Base-by-base conservation (phyloP, 2,888 invertebrate genomes). In the Scotopteryx bipunctaria region DNA sequence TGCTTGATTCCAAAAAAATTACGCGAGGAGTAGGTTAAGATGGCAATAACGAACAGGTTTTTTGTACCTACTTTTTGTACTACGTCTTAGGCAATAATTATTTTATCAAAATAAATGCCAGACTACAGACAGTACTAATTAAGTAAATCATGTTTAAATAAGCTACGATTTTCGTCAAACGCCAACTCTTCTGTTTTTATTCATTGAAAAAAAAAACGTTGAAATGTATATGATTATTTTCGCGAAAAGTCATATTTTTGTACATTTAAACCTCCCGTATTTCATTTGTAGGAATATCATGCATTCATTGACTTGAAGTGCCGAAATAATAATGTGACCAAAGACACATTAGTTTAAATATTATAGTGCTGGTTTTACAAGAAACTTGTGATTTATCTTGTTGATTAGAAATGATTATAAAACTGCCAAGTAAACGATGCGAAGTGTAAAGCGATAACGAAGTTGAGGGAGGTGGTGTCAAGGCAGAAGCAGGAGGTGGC, bases 371-470 rank as follows among this genome's bases (percentile, higher is more conserved):
- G 33, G 8, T 5, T 15, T 19, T 27, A 36, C 32, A 17, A 15
- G 27, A 27, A 37, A 37, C 42, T 46, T 6, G 21, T 15, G 1
- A 17, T n/a, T n/a, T 17, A 11, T 14, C 19, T 41, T 45, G 17
- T 9, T 43, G 33, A 38, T 52, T 21, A 36, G 17, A 38, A 50
- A 63, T 57, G 49, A 48, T 32, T 44, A 40, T 49, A 53, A 51
- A 58, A 50, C 40, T 53, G 35, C 21, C 47, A n/a, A 14, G 31
- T 1, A 44, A 58, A 69, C 54, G 65, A 78, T 74, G 73, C 62
- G 40, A 38, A 57, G 56, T 62, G 65, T 69, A 62, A 67, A 53
- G 63, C 59, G 59, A 69, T 71, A 71, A 59, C 61, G 55, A 60
- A 59, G 57, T 32, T 45, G 56, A 55, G 55, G 63, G 63, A 57